phyloP scores from a whole-genome alignment of 2,797 vertebrate species.

The Erpetoichthys calabaricus region DNA sequence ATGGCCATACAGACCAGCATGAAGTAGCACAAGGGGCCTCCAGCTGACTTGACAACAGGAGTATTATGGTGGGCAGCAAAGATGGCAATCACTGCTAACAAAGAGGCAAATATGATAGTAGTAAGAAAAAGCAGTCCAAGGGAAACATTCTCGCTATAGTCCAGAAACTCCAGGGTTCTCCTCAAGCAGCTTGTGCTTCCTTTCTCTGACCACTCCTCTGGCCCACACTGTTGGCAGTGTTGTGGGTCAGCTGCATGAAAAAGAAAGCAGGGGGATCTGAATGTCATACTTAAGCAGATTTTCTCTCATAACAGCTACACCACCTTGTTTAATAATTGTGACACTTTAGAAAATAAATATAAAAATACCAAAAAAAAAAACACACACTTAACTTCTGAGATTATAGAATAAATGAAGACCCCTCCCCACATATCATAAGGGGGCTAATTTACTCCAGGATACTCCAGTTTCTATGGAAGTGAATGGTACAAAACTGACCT shows the following conservation, averaged over 20 bases:
- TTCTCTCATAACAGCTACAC: no score
- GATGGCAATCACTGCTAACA: slow-evolving; percentile 30
- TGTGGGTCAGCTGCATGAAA: slow-evolving; percentile 15
- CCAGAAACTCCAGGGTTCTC: slow-evolving; percentile 39
- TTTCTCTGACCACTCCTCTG: slow-evolving; percentile 46
- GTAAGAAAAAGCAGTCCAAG: slow-evolving; percentile 30
- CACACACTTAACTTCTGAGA: not conserved
- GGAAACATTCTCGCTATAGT: slow-evolving; percentile 35
- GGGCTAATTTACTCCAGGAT: no score
- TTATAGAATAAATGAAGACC: not conserved
- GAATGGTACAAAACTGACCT: slow-evolving; percentile 19
- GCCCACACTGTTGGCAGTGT: slow-evolving; percentile 37
- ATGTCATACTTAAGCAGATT: no score
- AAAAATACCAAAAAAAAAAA: not conserved
- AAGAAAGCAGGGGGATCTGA: not conserved
- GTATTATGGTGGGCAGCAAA: slow-evolving; percentile 50
- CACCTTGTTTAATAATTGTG: no score
- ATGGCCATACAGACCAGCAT: slow-evolving; percentile 52
- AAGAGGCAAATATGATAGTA: slow-evolving; percentile 31
- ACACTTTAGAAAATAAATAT: no score
- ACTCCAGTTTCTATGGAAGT: no score
- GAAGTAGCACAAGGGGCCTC: slow-evolving; percentile 60
- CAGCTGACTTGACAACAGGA: slow-evolving; percentile 65
- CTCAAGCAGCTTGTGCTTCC: slow-evolving; percentile 46
- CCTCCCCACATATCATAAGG: no score